These are phyloP conservation scores for Danaus melanippus DNA, from an alignment of 1,140 invertebrate species.

Conservation along the genomic window DNA sequence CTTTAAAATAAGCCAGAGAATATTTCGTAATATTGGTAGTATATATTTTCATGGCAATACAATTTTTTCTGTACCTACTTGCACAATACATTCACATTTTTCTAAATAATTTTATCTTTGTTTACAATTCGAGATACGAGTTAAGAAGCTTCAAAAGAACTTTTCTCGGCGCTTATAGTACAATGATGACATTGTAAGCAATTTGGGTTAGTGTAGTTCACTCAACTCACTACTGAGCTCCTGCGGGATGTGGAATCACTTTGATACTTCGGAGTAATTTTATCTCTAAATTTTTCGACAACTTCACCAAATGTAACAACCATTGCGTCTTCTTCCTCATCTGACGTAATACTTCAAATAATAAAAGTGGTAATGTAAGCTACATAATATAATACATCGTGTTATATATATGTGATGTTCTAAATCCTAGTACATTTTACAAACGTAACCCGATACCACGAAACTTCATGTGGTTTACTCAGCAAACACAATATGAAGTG, in stretches of 20 bases:
- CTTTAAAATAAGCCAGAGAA: no score
- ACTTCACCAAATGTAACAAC: slow-evolving; percentile 9
- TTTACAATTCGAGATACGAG: slow-evolving; percentile 38
- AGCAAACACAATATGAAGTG: slow-evolving; percentile 67
- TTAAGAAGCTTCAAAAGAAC: slow-evolving; percentile 48
- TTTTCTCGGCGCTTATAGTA: slow-evolving; percentile 47
- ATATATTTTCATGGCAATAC: no score
- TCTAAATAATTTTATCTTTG: slow-evolving; percentile 31
- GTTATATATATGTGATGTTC: slow-evolving; percentile 5
- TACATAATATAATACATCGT: background rate
- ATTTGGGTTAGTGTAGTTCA: slow-evolving; percentile 66
- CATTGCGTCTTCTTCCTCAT: slow-evolving; percentile 29
- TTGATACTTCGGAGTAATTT: no score
- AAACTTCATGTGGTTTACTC: slow-evolving; percentile 58
- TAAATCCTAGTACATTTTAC: slow-evolving; percentile 18
- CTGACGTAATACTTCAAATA: background rate
- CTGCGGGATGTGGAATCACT: slow-evolving; percentile 48
- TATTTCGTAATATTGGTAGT: no score
- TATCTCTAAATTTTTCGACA: no score
- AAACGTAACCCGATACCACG: slow-evolving; percentile 51
- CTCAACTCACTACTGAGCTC: slow-evolving; percentile 48
- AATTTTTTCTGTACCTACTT: no score
- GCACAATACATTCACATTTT: slow-evolving; percentile 21
- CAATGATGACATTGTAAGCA: slow-evolving; percentile 56
- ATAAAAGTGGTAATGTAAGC: slow-evolving; percentile 24